Evolutionary conservation across 2,797 vertebrate genomes (phyloP).

Genomic region (Acipenser ruthenus): DNA sequence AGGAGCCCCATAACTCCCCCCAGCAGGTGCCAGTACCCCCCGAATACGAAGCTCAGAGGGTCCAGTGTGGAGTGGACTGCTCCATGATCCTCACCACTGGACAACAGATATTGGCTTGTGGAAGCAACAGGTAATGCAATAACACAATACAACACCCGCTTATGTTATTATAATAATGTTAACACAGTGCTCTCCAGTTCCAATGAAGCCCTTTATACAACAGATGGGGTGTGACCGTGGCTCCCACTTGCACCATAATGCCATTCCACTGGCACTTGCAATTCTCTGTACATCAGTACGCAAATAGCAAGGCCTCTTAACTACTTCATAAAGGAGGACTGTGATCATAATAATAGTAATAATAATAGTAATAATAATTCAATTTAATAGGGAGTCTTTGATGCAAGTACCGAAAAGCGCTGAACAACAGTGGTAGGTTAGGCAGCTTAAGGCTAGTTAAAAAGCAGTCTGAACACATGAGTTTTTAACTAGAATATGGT

Average conservation of each 20-base stretch:
- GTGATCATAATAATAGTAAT: constrained; percentile 30
- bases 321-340: constrained; percentile 88
- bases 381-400: not conserved
- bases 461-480: too few relatives aligned
- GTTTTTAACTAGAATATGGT: too few relatives aligned
- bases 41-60: constrained; percentile 76
- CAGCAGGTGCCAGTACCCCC: constrained; percentile 77
- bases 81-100: constrained; percentile 85
- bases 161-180: too few relatives aligned
- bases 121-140: constrained; percentile 24
- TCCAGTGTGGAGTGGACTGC: constrained; percentile 88
- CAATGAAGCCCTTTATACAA: too few relatives aligned
- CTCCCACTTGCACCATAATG: too few relatives aligned
- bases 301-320: constrained; percentile 54
- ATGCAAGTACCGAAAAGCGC: constrained; percentile 4
- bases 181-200: too few relatives aligned
- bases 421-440: too few relatives aligned
- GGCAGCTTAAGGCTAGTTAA: too few relatives aligned
- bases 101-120: constrained; percentile 86
- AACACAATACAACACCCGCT: too few relatives aligned
- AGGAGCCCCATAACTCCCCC: constrained; percentile 81
- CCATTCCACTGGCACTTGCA: too few relatives aligned
- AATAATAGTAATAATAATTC: not conserved
- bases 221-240: too few relatives aligned
- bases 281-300: too few relatives aligned